phyloP scores from a whole-genome alignment of 2,113 vertebrate species.

The Athene noctua region DNA sequence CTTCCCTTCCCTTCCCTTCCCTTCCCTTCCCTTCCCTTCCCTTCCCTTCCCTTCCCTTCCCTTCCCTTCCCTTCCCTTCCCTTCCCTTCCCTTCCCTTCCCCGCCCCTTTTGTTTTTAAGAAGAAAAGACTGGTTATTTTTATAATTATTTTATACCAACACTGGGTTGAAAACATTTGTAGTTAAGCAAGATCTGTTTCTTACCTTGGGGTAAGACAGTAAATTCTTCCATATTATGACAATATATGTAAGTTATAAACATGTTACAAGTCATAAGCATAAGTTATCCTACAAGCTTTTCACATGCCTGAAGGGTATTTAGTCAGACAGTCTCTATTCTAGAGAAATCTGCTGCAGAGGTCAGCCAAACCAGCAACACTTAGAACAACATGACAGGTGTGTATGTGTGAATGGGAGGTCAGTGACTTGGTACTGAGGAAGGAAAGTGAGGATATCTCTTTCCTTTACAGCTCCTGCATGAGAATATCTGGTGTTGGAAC shows the following conservation, averaged over 20 bases:
- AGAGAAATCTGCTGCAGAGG: not conserved
- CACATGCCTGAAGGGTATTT: not conserved
- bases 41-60: not conserved
- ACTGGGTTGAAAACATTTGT: constrained; percentile 51
- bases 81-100: not conserved
- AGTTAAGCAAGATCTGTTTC: constrained; percentile 23
- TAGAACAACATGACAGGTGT: not conserved
- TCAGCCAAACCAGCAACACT: constrained; percentile 4
- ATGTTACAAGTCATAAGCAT: too few species aligned
- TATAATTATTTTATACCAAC: constrained; percentile 26
- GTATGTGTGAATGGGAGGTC: not conserved
- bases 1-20: not conserved
- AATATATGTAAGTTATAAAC: too few species aligned
- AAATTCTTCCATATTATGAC: constrained; percentile 39
- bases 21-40: not conserved
- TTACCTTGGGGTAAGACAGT: constrained; percentile 35
- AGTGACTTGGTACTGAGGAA: not conserved
- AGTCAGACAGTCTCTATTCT: not conserved
- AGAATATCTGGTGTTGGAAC: not conserved
- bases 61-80: not conserved
- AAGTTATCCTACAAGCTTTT: constrained; percentile 2
- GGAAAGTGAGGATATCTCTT: not conserved
- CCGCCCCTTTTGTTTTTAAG: not conserved
- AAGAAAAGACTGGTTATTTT: not conserved
- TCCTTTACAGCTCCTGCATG: not conserved